Evolutionary conservation across 2,888 invertebrate genomes (phyloP), one percentile per base, ranked within the genome.

Genomic region (Scaeva pyrastri): DNA sequence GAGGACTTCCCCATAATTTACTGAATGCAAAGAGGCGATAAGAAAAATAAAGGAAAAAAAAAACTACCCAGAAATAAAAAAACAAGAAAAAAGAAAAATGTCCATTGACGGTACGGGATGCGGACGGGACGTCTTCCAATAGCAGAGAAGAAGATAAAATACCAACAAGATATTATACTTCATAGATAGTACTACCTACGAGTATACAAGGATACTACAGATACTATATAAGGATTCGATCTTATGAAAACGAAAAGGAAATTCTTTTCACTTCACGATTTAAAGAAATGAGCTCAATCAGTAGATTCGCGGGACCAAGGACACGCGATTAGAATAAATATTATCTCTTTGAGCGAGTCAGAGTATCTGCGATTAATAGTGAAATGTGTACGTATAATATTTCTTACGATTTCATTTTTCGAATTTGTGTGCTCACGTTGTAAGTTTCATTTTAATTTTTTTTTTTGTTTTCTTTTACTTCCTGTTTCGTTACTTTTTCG

Each of bases 271-370:
- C 36, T 55, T 66, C 26, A 64, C 50, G 72, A 45, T 50, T 79
- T n/a, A 60, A 58, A 73, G 71, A 70, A 86, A 82, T 82, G 82
- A 86, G 74, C 78, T 82, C 74, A 86, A 86, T 86, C 86, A 82
- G 58, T 66, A 64, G 39, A 78, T 58, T 77, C 78, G 74, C 64
- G 73, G 64, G 39, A 23, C 52, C 52, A 52, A 14, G 52, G 52
- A 58, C 74, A 74, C 78, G 68, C 68, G 86, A 86, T 86, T 82
- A 78, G 71, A 86, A 82, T 86, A 81, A 86, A 86, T 86, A 82
- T 86, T 78, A 86, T 86, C 81, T 82, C 66, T 66, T 77, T 76
- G 45, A 11, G 39, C 3, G 12, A 39, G 39, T 39, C 14, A 82
- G 52, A 68, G 39, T 52, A 66, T 66, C 66, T 48, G 16, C 82